Percentiles rank a stretch among this genome's conserved stretches.
These are phyloP conservation scores for Pollenia labialis DNA, from an alignment of 2,888 invertebrate genomes.

Conservation along the genomic window DNA sequence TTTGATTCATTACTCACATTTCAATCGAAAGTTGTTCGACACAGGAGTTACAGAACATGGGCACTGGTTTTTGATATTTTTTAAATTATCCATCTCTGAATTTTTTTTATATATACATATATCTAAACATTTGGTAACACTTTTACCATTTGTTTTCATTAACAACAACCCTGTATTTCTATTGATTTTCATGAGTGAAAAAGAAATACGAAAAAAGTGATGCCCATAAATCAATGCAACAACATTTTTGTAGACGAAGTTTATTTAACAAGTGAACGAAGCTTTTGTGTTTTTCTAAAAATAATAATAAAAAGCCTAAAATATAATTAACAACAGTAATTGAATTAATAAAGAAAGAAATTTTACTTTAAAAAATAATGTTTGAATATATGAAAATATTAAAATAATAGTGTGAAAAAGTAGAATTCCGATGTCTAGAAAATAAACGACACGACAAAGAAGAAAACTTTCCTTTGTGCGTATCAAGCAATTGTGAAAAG, in stretches of 20 bases:
- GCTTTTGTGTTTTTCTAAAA: conserved; percentile 51
- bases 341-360: neutral
- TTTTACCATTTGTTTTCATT: neutral
- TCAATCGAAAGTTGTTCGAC: too few species aligned
- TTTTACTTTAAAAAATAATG: neutral
- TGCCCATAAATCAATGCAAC: conserved; percentile 60
- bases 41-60: too few species aligned
- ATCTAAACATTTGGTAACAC: conserved; percentile 32
- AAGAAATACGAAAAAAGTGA: conserved; percentile 42
- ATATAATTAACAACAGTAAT: conserved; percentile 10
- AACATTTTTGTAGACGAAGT: conserved; percentile 64
- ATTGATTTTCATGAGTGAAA: conserved; percentile 49
- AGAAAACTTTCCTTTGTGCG: conserved; percentile 62
- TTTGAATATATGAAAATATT: neutral
- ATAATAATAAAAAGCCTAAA: conserved; percentile 7
- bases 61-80: too few species aligned
- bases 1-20: too few species aligned
- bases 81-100: conserved; percentile 1
- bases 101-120: neutral
- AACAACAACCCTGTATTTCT: conserved; percentile 50
- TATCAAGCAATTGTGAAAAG: neutral
- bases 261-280: conserved; percentile 30
- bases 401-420: neutral
- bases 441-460: conserved; percentile 44
- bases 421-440: conserved; percentile 48